phyloP scores from a whole-genome alignment of 2,888 invertebrate species.

The Drosophila trichaetosa region DNA sequence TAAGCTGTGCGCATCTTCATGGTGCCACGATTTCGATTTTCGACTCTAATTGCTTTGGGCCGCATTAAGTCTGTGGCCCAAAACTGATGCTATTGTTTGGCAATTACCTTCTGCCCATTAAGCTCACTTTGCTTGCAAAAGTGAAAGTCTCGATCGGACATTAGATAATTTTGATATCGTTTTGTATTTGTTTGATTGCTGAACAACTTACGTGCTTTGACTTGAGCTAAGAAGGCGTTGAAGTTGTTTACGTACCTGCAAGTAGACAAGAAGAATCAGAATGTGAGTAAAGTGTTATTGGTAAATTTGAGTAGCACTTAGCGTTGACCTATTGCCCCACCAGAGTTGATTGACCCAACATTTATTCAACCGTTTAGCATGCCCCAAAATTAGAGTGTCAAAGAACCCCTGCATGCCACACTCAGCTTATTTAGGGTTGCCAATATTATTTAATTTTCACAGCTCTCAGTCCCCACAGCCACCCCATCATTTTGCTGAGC shows the following conservation, averaged over 20 bases:
- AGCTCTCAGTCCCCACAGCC: constrained; percentile 7
- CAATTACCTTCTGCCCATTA: constrained; percentile 36
- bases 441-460: constrained; percentile 74
- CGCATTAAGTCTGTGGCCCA: background rate
- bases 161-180: constrained; percentile 38
- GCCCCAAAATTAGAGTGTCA: constrained; percentile 64
- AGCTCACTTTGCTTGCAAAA: constrained; percentile 22
- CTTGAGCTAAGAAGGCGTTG: constrained; percentile 8
- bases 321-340: constrained; percentile 35
- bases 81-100: constrained; percentile 31
- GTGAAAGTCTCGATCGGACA: constrained; percentile 48
- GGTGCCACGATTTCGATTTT: constrained; percentile 35
- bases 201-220: constrained; percentile 40
- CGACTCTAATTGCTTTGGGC: constrained; percentile 47
- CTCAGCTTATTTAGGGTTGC: constrained; percentile 70
- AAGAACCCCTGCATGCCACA: constrained; percentile 11
- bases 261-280: constrained; percentile 25
- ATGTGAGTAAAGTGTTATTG: constrained; percentile 5
- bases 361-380: constrained; percentile 43
- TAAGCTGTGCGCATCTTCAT: constrained; percentile 47
- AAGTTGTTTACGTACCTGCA: constrained; percentile 58
- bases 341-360: constrained; percentile 9
- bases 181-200: constrained; percentile 3
- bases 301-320: constrained; percentile 19
- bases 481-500: background rate